Evolutionary conservation across 2,113 vertebrate species (phyloP), one percentile per base, ranked within the genome.

Genomic region (Datnioides undecimradiatus): DNA sequence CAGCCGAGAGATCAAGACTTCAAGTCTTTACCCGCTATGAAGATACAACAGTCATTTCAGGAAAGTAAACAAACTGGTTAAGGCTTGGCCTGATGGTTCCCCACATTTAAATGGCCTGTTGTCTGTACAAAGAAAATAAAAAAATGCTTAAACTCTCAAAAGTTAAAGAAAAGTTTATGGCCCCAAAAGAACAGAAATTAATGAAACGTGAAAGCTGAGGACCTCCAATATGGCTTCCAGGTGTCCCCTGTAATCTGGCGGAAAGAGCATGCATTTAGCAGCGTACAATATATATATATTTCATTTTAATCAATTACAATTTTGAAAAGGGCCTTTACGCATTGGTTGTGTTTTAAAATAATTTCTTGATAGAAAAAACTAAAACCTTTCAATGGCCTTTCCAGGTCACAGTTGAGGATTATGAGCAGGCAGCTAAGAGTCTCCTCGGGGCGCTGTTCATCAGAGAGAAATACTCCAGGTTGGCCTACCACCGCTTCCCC

Each of bases 321-420:
- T 69, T 36, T 57, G n/a, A 11, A 67, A 54, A 33, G 13, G 1
- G 17, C 1, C 19, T 40, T 38, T 41, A 40, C 51, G 9, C 17
- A 21, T 14, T 41, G 1, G 8, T 1, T 19, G 21, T 23, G 45
- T 48, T 65, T 45, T n/a, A 9, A 48, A 65, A 17, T 16, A 13
- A 46, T 17, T 62, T 43, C 8, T 43, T 62, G 17, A 10, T 27
- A n/a, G 14, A 27, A 38, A 11, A 40, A 41, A 66, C 31, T 19
- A 6, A 49, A 31, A 71, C 1, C 1, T 45, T 46, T 52, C 16
- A 4, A 38, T 52, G 2, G 6, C 88, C 67, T 73, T 81, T 91
- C 9, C 92, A 99, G 98, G 94, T 99, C 86, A 98, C 97, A 0
- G 95, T 99, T 25, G 98, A 99, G 80, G 97, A 99, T 90, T 99